phyloP scores from a whole-genome alignment of 2,113 vertebrate species.

The Mugil cephalus region DNA sequence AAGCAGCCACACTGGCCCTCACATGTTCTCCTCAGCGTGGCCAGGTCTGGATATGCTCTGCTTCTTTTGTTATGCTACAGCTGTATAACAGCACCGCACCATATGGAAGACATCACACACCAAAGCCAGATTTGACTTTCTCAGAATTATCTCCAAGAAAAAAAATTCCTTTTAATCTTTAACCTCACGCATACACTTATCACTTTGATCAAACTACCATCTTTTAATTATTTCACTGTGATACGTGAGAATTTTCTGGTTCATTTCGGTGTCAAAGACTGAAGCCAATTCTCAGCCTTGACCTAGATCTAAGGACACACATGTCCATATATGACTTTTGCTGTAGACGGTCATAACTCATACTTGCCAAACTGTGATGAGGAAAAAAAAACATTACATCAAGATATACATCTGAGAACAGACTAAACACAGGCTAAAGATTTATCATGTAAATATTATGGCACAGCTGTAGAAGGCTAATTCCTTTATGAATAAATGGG shows the following conservation, averaged over 20 bases:
- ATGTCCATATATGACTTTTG: constrained; percentile 47
- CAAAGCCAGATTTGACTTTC: constrained; percentile 22
- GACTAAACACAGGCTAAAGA: constrained; percentile 72
- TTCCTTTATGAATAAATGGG: constrained; percentile 40
- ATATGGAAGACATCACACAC: constrained; percentile 67
- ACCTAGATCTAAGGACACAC: constrained; percentile 26
- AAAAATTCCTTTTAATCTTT: constrained; percentile 42
- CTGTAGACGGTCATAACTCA: constrained; percentile 38
- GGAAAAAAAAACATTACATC: constrained; percentile 42
- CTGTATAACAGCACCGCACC: constrained; percentile 43
- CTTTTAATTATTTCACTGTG: constrained; percentile 39
- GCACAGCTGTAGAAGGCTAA: constrained; percentile 46
- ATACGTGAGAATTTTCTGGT: constrained; percentile 23
- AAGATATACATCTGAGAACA: constrained; percentile 55
- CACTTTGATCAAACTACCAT: constrained; percentile 47
- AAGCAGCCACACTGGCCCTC: constrained; percentile 28
- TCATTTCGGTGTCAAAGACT: not conserved
- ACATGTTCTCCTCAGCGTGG: constrained; percentile 30
- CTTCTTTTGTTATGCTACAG: constrained; percentile 45
- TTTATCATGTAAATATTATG: constrained; percentile 70
- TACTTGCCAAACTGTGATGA: constrained; percentile 23
- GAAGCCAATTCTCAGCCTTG: constrained; percentile 12
- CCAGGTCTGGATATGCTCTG: constrained; percentile 62
- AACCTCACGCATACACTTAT: constrained; percentile 7
- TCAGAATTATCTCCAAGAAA: constrained; percentile 42